Evolutionary conservation across 1,140 invertebrate genomes (phyloP).

Genomic region (Aricia agestis): DNA sequence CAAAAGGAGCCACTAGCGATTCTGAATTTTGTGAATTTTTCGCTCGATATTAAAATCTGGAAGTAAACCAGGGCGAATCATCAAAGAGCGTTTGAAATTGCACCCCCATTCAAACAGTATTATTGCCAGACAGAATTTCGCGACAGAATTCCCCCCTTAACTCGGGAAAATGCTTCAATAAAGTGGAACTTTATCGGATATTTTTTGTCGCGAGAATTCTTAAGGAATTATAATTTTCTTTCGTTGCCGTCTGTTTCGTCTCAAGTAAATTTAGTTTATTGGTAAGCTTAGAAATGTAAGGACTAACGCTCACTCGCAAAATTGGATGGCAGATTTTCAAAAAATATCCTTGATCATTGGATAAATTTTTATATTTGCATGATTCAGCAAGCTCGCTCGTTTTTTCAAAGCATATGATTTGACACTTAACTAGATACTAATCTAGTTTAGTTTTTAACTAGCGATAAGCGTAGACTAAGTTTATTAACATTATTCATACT

Average conservation of each 20-base stretch:
- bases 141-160: not conserved
- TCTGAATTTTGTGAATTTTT: not conserved
- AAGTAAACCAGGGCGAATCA: not conserved
- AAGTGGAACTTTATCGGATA: not conserved
- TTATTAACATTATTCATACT: too few species aligned
- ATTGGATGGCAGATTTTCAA: too few species aligned
- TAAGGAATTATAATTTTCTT: not conserved
- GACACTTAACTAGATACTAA: too few species aligned
- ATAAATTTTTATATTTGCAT: too few species aligned
- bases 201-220: not conserved
- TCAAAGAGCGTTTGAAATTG: not conserved
- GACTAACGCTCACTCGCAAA: too few species aligned
- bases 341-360: too few species aligned
- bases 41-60: not conserved
- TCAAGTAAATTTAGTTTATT: not conserved
- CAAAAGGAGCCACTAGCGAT: too few species aligned
- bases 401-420: too few species aligned
- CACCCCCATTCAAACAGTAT: not conserved
- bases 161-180: not conserved
- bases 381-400: too few species aligned
- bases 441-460: too few species aligned
- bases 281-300: too few species aligned
- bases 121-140: not conserved
- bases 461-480: too few species aligned
- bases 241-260: not conserved